phyloP scores from a whole-genome alignment of 2,888 invertebrate species.

The Cheilosia scutellata region DNA sequence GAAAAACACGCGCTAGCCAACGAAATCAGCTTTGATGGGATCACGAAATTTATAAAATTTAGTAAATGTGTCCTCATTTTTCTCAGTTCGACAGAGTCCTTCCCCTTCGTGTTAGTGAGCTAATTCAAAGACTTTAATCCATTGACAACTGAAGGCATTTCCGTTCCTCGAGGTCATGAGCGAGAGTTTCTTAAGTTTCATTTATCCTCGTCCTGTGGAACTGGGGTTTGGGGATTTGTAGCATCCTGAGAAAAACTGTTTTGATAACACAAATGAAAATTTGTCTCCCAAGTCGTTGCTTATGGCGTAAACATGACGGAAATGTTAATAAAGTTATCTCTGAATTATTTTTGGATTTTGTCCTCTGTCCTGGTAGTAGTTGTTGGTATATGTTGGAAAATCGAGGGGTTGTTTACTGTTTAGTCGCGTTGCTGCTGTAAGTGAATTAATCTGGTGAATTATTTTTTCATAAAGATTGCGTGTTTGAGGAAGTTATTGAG shows the following conservation, averaged over 20 bases:
- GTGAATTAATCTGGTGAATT: no score
- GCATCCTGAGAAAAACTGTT: slow-evolving; percentile 23
- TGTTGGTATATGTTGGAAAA: no score
- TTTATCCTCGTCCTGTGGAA: slow-evolving; percentile 4
- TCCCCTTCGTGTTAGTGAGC: slow-evolving; percentile 11
- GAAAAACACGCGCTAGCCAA: background rate
- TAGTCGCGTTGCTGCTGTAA: no score
- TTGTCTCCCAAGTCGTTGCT: slow-evolving; percentile 19
- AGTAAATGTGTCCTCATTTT: slow-evolving; percentile 27
- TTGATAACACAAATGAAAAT: slow-evolving; percentile 33
- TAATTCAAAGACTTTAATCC: slow-evolving; percentile 52
- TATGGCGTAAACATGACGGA: slow-evolving; percentile 35
- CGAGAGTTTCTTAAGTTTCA: slow-evolving; percentile 17
- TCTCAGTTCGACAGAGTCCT: slow-evolving; percentile 17
- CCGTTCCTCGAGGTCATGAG: slow-evolving; percentile 6
- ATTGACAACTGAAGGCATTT: slow-evolving; percentile 33
- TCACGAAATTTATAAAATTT: slow-evolving; percentile 5
- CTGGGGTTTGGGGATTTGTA: background rate
- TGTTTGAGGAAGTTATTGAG: no score
- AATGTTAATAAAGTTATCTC: slow-evolving; percentile 35
- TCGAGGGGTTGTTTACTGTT: no score
- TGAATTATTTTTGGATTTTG: slow-evolving; percentile 28
- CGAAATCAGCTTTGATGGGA: slow-evolving; percentile 15
- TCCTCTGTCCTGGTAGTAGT: no score
- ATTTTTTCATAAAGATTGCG: no score